Evolutionary conservation across 2,888 invertebrate genomes (phyloP).

Genomic region (Gymnoscelis rufifasciata): DNA sequence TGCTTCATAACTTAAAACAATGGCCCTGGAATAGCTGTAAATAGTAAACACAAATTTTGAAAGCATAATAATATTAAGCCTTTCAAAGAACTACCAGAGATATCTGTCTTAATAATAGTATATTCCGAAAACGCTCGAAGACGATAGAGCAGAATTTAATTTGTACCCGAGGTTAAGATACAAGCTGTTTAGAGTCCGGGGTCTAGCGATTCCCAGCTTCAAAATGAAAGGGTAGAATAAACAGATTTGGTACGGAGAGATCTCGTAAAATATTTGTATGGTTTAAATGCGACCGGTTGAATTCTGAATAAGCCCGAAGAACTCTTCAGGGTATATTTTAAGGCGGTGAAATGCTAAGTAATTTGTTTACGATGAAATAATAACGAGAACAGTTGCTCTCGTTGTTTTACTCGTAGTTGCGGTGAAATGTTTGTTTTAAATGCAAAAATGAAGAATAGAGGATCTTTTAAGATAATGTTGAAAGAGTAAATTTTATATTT

Average conservation of each 20-base stretch:
- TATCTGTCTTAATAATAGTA: constrained; percentile 8
- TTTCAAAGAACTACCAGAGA: constrained; percentile 3
- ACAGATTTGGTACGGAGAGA: constrained; percentile 33
- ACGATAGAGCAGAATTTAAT: constrained; percentile 40
- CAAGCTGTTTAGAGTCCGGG: constrained; percentile 46
- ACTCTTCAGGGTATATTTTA: constrained; percentile 10
- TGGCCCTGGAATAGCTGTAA: no score
- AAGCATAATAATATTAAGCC: no score
- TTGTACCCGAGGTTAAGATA: constrained; percentile 51
- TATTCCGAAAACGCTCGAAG: constrained; percentile 15
- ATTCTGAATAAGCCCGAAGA: constrained; percentile 16
- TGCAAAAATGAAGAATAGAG: constrained; percentile 2
- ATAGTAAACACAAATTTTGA: no score
- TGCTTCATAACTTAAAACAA: no score
- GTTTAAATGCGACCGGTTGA: constrained; percentile 21
- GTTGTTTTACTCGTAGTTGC: neutral
- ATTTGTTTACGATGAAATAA: constrained; percentile 12
- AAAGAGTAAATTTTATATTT: no score
- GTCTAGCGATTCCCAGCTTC: constrained; percentile 34
- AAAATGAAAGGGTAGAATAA: constrained; percentile 36
- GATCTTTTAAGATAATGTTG: no score
- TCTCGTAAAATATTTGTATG: constrained; percentile 38
- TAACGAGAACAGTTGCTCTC: no score
- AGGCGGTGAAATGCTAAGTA: constrained; percentile 5
- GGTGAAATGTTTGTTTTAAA: neutral